Percentiles rank a stretch among this genome's conserved stretches.
These are phyloP conservation scores for Picathartes gymnocephalus DNA, from an alignment of 2,113 vertebrate species.

Conservation along the genomic window DNA sequence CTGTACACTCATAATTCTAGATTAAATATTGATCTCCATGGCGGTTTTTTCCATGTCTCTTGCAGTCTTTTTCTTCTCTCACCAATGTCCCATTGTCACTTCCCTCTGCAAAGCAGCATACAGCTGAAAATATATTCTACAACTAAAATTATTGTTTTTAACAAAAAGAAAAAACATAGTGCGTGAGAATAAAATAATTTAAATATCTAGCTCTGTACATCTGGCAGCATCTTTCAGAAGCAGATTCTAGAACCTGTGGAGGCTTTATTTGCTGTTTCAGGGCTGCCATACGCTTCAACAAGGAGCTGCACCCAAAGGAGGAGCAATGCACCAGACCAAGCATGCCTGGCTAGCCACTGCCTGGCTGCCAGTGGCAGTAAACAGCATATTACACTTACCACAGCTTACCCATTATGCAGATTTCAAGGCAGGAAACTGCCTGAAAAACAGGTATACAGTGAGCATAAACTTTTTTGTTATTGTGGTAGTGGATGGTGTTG, in stretches of 20 bases:
- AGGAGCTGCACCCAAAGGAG: background rate
- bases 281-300: background rate
- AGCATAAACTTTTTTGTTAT: background rate
- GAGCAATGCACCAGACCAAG: background rate
- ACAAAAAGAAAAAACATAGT: background rate
- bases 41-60: background rate
- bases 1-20: conserved; percentile 56
- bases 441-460: background rate
- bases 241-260: background rate
- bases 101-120: background rate
- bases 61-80: background rate
- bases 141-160: background rate
- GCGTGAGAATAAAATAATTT: background rate
- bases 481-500: background rate
- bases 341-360: background rate
- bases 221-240: background rate
- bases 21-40: conserved; percentile 60
- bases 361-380: background rate
- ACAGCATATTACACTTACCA: background rate
- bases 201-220: background rate
- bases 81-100: background rate
- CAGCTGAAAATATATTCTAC: background rate
- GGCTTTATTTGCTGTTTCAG: background rate
- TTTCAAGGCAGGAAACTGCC: conserved; percentile 33
- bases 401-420: background rate